Percentiles rank a stretch among this genome's conserved stretches.
Conservation (phyloP, 1,140 invertebrate genomes). For the Drosophila fuyamai region DNA sequence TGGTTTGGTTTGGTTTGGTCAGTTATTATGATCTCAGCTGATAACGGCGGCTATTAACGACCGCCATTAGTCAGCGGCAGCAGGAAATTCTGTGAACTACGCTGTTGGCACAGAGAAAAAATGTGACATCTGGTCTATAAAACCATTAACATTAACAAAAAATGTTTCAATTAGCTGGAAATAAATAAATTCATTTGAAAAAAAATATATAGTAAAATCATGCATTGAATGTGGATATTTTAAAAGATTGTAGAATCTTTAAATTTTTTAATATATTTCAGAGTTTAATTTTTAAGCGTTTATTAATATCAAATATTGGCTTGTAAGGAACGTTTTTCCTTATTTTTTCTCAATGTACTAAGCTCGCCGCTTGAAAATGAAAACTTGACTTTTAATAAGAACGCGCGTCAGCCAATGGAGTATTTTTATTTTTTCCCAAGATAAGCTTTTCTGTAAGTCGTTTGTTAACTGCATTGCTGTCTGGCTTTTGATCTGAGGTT, state of each 20-base stretch:
- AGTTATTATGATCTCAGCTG: slow-evolving; percentile 35
- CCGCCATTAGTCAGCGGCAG: slow-evolving; percentile 41
- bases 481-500: slow-evolving; percentile 24
- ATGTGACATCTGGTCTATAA: not conserved
- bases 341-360: slow-evolving; percentile 20
- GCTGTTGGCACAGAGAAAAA: slow-evolving; percentile 6
- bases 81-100: slow-evolving; percentile 35
- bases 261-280: too few species aligned
- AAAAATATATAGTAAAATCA: too few species aligned
- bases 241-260: too few species aligned
- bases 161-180: not conserved
- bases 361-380: slow-evolving; percentile 47
- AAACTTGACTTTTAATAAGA: slow-evolving; percentile 53
- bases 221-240: too few species aligned
- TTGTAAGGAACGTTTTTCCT: not conserved
- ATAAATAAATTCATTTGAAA: not conserved
- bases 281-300: too few species aligned
- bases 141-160: too few species aligned
- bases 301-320: too few species aligned
- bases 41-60: slow-evolving; percentile 44
- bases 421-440: slow-evolving; percentile 49
- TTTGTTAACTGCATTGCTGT: slow-evolving; percentile 57
- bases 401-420: slow-evolving; percentile 39
- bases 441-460: slow-evolving; percentile 47
- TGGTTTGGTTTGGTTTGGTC: slow-evolving; percentile 21